Conservation (phyloP, 2,113 vertebrate species). For the Pterocles gutturalis region DNA sequence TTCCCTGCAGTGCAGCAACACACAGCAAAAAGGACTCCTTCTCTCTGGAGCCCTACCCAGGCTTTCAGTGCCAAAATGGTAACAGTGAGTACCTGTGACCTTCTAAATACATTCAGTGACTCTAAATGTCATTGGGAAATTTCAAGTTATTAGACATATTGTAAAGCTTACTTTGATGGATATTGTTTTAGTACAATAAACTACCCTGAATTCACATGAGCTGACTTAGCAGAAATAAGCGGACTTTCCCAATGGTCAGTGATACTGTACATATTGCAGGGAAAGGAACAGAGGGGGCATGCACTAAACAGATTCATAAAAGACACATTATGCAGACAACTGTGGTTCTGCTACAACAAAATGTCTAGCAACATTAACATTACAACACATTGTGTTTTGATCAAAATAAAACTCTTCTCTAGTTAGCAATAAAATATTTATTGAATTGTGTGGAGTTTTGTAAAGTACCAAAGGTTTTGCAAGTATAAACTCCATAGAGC, state of each 20-base stretch:
- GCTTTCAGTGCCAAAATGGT: background rate
- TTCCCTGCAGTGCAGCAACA: background rate
- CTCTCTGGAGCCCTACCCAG: background rate
- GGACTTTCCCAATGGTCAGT: slow-evolving; percentile 47
- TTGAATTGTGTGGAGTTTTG: background rate
- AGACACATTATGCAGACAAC: background rate
- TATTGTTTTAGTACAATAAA: slow-evolving; percentile 18
- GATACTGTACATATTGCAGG: background rate
- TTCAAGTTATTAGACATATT: background rate
- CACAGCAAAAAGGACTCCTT: background rate
- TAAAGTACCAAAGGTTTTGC: background rate
- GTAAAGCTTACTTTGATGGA: background rate
- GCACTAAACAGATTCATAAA: background rate
- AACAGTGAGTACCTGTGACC: background rate
- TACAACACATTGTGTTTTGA: background rate
- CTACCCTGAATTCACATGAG: slow-evolving; percentile 14
- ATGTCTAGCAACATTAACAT: background rate
- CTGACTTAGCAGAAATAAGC: slow-evolving; percentile 47
- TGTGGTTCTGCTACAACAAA: background rate
- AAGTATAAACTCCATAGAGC: background rate
- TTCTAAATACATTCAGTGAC: background rate
- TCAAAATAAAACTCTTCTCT: background rate
- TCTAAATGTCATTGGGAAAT: slow-evolving; percentile 37
- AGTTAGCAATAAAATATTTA: background rate
- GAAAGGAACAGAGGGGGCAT: background rate